Base-by-base conservation (phyloP, 2,113 vertebrate genomes). In the Polyodon spathula region DNA sequence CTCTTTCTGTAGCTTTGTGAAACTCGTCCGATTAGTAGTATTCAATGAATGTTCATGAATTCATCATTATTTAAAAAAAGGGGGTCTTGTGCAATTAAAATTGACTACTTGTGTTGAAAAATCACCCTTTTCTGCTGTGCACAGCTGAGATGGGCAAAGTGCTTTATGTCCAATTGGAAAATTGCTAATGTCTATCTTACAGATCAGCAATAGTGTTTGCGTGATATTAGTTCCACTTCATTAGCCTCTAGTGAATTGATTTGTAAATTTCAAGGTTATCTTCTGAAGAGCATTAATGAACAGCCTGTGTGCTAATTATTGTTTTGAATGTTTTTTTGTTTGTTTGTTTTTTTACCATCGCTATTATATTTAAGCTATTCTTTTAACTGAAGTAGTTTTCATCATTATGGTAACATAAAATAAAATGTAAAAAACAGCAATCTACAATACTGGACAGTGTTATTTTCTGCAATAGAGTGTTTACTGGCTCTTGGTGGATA, bases 41-140 rank as follows among this genome's bases (percentile, higher is more conserved):
- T n/a, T n/a, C n/a, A n/a, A n/a, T 76, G 76, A 76, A 75, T 65
- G 60, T 69, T 80, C 82, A 84, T 86, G 88, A 91, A 90, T 86
- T 84, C 82, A 86, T 82, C 68, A 78, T 83, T 77, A 78, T 72
- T 78, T 77, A 79, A 80, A 82, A 69, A 83, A 83, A 85, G 82
- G 69, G 40, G 77, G n/a, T n/a, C n/a, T n/a, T 82, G 60, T 72
- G 71, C 73, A 81, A 84, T 86, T 85, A 81, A 76, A 81, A 71
- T 76, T 75, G 76, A 70, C 68, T 70, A 17, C 76, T 77, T 77
- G 73, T 72, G 73, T 60, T 67, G 64, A 72, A 39, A 71, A 74
- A 77, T 60, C 50, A 70, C 63, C 70, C 74, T 81, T 79, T 71
- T 78, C 77, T 50, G 37, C 70, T 27, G 52, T 69, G 51, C 54